These are phyloP conservation scores for Lasius fuliginosus DNA, from an alignment of 2,888 invertebrate species.

Conservation along the genomic window DNA sequence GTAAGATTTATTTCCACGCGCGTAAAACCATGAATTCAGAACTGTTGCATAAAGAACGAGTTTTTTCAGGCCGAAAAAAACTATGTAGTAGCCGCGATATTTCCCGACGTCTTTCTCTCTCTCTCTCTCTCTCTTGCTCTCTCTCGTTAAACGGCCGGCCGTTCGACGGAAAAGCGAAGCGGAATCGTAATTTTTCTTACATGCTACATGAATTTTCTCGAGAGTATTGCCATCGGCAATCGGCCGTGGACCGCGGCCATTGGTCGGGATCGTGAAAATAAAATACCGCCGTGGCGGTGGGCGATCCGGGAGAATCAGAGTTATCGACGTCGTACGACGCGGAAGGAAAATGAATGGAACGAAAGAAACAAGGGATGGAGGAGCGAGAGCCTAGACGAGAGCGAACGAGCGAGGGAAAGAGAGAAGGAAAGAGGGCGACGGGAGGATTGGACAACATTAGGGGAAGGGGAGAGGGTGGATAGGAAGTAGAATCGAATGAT, in stretches of 20 bases:
- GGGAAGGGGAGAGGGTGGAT: slow-evolving; percentile 37
- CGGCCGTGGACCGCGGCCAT: slow-evolving; percentile 67
- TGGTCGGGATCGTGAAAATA: slow-evolving; percentile 67
- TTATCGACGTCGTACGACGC: slow-evolving; percentile 68
- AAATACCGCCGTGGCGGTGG: slow-evolving; percentile 62
- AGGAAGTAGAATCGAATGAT: slow-evolving; percentile 78
- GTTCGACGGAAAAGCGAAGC: slow-evolving; percentile 11
- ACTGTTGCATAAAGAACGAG: slow-evolving; percentile 46
- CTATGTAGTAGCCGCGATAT: slow-evolving; percentile 31
- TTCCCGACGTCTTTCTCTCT: slow-evolving; percentile 18
- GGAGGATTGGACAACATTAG: slow-evolving; percentile 45
- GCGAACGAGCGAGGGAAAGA: slow-evolving; percentile 30
- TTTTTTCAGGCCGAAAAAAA: background rate
- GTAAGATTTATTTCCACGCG: slow-evolving; percentile 42
- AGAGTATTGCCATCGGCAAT: slow-evolving; percentile 67
- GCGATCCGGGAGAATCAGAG: slow-evolving; percentile 61
- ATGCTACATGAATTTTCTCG: slow-evolving; percentile 62
- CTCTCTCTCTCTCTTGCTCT: background rate
- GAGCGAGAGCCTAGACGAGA: slow-evolving; percentile 49
- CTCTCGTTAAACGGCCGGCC: slow-evolving; percentile 22
- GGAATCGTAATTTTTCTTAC: slow-evolving; percentile 61
- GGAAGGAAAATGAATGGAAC: slow-evolving; percentile 71
- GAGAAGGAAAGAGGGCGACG: background rate
- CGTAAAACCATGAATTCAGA: slow-evolving; percentile 6
- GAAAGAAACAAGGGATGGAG: slow-evolving; percentile 54